Evolutionary conservation across 2,888 invertebrate genomes (phyloP).

Genomic region (Chaitophorus viminalis): DNA sequence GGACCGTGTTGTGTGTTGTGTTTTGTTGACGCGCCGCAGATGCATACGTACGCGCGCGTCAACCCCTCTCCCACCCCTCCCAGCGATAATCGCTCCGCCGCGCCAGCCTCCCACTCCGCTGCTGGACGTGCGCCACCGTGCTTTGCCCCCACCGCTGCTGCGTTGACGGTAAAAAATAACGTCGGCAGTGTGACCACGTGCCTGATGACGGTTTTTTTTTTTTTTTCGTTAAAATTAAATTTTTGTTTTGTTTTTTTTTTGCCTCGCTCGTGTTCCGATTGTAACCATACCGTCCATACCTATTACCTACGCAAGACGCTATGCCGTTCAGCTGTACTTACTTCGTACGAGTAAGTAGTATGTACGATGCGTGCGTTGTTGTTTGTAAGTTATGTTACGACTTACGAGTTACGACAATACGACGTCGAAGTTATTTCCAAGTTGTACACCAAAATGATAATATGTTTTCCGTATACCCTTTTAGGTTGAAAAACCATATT

Average conservation of each 20-base stretch:
- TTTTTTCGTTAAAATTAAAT: too few species aligned
- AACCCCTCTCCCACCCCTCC: neutral
- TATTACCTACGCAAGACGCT: neutral
- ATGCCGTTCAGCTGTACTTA: too few species aligned
- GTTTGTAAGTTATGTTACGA: too few species aligned
- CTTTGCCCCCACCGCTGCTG: neutral
- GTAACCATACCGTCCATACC: too few species aligned
- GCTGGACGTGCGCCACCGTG: constrained; percentile 29
- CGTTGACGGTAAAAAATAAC: neutral
- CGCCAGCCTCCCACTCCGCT: neutral
- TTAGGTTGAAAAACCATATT: too few species aligned
- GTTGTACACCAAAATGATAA: too few species aligned
- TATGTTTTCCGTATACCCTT: too few species aligned
- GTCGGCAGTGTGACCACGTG: constrained; percentile 53
- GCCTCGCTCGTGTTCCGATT: too few species aligned
- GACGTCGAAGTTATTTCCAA: too few species aligned
- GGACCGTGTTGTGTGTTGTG: constrained; percentile 59
- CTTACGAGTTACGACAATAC: too few species aligned
- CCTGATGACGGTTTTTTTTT: neutral
- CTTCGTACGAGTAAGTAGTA: too few species aligned
- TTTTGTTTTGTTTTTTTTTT: neutral
- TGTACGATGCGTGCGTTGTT: too few species aligned
- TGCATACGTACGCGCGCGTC: constrained; percentile 52
- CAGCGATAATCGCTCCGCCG: neutral
- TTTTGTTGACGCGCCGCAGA: constrained; percentile 60